Evolutionary conservation across 30 jellyfish, hydroid and myxozoan genomes (phyloP).

Genomic region (Cassiopea andromeda): DNA sequence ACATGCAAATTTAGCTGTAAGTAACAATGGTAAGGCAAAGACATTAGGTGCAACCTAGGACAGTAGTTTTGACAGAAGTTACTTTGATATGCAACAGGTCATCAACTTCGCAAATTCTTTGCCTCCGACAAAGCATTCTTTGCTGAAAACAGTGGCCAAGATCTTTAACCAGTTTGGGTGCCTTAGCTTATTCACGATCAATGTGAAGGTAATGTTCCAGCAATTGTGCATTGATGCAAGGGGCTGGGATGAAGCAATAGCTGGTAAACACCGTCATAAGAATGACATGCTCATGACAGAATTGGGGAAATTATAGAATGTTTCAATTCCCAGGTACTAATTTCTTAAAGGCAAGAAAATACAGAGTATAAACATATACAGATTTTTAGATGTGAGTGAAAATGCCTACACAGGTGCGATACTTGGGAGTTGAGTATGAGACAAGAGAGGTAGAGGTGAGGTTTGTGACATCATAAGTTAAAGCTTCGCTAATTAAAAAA

Average conservation of each 20-base stretch:
- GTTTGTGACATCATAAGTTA: not conserved
- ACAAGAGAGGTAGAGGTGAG: conserved; percentile 51
- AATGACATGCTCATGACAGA: conserved; percentile 26
- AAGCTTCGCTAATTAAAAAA: conserved; percentile 68
- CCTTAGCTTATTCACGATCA: conserved; percentile 45
- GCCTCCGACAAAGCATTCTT: conserved; percentile 64
- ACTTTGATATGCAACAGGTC: conserved; percentile 29
- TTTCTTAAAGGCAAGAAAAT: conserved; percentile 8
- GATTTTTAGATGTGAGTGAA: conserved; percentile 73
- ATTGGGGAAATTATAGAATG: conserved; percentile 9
- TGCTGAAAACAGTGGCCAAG: conserved; percentile 71
- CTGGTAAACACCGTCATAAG: conserved; percentile 14
- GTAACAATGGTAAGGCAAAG: not conserved
- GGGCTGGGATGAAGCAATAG: conserved; percentile 71
- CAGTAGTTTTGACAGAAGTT: conserved; percentile 37
- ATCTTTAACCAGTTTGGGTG: conserved; percentile 85
- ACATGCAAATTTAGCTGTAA: not conserved
- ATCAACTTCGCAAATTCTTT: conserved; percentile 35
- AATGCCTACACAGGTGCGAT: conserved; percentile 69
- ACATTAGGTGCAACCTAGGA: conserved; percentile 61
- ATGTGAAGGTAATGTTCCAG: conserved; percentile 63
- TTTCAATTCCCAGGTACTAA: conserved; percentile 27
- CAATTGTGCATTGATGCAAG: conserved; percentile 58
- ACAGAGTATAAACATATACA: conserved; percentile 57
- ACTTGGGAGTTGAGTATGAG: conserved; percentile 54